Evolutionary conservation across 2,888 invertebrate species (phyloP), one percentile per base, ranked within the genome.

Genomic region (Agrilus cyanescens): DNA sequence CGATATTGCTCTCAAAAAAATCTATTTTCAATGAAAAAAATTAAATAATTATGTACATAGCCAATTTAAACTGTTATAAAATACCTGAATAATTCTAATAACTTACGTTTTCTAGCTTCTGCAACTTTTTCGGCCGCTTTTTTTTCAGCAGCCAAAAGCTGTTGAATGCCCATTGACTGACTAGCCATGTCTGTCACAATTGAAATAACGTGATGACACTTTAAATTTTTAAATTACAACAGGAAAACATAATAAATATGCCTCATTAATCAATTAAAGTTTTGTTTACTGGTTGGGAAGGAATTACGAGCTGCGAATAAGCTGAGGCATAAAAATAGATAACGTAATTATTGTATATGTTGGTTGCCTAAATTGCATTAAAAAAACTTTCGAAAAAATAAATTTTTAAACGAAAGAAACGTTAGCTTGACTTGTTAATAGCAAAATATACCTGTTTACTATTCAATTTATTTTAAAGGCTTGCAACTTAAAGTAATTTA

Each of bases 51-150:
- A 10, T 25, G n/a, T 25, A 20, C 7, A 10, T 25, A 10, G 25
- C 10, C 25, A 25, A 25, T 25, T 25, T 25, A 25, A 10, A 25
- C 2, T 25, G 25, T 4, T 25, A 2, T 25, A 25, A 25, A 25
- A 25, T 25, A 25, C 10, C 10, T 7, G 8, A 33, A 13, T 33
- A n/a, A 14, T 8, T n/a, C 7, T n/a, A 15, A n/a, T 40, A 37
- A 63, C 67, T 66, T 54, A 68, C 68, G 62, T 63, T 67, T 67
- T 53, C 67, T 58, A 15, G 68, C 68, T 53, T 67, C 67, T 12
- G 63, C 56, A 10, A 68, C 67, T 54, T 67, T 68, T 56, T 67
- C 67, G 16, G 67, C 67, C 15, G 67, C 67, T 51, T 61, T 61
- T 55, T 68, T 67, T 54, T 67, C 67, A 16, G 67, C 67, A 36